These are phyloP conservation scores for Nannobrachium achirus DNA, from an alignment of 2,113 vertebrate species.

Conservation along the genomic window DNA sequence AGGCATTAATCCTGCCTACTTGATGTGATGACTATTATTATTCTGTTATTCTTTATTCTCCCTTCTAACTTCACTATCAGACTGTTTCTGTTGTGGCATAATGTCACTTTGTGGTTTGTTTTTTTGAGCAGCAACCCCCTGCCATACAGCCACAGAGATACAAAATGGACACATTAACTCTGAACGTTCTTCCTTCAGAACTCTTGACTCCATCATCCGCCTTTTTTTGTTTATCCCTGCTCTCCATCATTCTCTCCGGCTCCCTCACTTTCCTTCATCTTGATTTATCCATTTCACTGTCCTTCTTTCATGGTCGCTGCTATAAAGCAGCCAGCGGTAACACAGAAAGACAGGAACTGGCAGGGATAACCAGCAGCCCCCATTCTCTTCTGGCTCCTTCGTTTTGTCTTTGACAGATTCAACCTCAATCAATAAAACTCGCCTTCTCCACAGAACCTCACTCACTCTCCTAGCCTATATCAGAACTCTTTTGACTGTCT, in stretches of 20 bases:
- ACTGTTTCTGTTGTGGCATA: too few species aligned
- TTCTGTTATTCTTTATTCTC: too few species aligned
- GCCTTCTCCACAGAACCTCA: slow-evolving; percentile 40
- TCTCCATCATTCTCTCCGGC: slow-evolving; percentile 35
- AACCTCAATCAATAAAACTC: slow-evolving; percentile 42
- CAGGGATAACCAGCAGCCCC: slow-evolving; percentile 29
- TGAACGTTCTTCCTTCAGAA: too few species aligned
- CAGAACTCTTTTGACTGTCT: slow-evolving; percentile 29
- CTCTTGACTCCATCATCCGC: slow-evolving; percentile 35
- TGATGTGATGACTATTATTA: too few species aligned
- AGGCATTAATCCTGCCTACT: too few species aligned
- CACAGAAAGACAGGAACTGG: slow-evolving; percentile 19
- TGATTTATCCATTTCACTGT: slow-evolving; percentile 20
- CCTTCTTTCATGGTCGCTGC: slow-evolving; percentile 38
- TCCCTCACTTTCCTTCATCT: slow-evolving; percentile 14
- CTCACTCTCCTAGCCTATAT: slow-evolving; percentile 37
- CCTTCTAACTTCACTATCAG: too few species aligned
- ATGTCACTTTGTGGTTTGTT: too few species aligned
- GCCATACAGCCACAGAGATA: too few species aligned
- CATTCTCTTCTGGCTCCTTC: slow-evolving; percentile 32
- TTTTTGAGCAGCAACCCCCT: too few species aligned
- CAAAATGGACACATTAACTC: too few species aligned
- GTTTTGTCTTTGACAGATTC: slow-evolving; percentile 54
- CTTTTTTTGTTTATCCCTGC: slow-evolving; percentile 44
- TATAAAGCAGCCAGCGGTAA: slow-evolving; percentile 32